phyloP scores from a whole-genome alignment of 2,113 vertebrate genomes.

The Meriones unguiculatus region DNA sequence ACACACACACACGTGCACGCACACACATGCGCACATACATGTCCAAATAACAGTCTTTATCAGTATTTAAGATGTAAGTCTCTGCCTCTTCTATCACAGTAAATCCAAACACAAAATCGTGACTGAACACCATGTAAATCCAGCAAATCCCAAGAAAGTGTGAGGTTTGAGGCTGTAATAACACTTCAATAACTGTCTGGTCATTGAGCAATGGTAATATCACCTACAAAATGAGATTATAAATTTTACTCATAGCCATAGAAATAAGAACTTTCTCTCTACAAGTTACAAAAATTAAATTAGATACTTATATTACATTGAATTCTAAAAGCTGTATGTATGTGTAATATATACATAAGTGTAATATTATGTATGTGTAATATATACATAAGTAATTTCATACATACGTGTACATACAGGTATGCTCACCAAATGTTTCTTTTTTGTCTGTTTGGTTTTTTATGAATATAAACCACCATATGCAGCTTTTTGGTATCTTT shows the following conservation, averaged over 20 bases:
- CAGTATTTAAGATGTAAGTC: background rate
- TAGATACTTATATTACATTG: background rate
- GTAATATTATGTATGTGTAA: background rate
- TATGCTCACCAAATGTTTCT: background rate
- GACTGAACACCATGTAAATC: background rate
- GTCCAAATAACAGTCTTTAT: background rate
- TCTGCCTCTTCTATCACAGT: background rate
- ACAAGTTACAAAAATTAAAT: constrained; percentile 4
- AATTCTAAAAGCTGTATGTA: background rate
- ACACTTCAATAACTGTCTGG: background rate
- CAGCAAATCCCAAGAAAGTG: background rate
- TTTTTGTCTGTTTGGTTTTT: background rate
- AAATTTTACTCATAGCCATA: background rate
- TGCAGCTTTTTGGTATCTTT: background rate
- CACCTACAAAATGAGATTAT: constrained; percentile 6
- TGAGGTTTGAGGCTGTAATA: background rate
- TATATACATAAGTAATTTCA: background rate
- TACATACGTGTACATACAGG: background rate
- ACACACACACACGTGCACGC: background rate
- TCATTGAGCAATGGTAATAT: background rate
- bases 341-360: too few relatives aligned
- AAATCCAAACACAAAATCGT: background rate
- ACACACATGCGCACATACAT: background rate
- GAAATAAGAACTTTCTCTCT: background rate
- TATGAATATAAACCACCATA: too few relatives aligned